A percentile compares a stretch with the other conserved stretches of the same genome.
Conservation (phyloP, 2,888 invertebrate genomes). For the Drosophila niveifrons region DNA sequence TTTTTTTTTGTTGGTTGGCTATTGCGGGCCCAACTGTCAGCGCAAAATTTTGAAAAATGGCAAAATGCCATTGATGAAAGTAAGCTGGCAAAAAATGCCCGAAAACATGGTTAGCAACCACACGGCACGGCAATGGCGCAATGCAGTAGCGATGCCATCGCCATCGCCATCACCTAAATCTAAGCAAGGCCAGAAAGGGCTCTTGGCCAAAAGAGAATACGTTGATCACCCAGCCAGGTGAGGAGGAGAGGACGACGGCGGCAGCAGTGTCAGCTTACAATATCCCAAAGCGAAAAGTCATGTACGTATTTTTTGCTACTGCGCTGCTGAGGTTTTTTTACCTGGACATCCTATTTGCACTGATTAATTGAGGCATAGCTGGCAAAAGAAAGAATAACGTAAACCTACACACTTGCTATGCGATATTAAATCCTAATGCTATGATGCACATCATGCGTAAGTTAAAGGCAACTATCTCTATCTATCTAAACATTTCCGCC, state of each 20-base stretch:
- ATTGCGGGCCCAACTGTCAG: slow-evolving; percentile 71
- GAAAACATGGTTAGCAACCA: slow-evolving; percentile 46
- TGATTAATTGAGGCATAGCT: slow-evolving; percentile 77
- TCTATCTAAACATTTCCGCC: slow-evolving; percentile 35
- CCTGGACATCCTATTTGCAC: slow-evolving; percentile 42
- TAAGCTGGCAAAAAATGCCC: slow-evolving; percentile 52
- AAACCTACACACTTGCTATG: background rate
- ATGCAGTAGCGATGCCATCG: slow-evolving; percentile 50
- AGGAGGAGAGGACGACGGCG: background rate
- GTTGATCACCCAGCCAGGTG: slow-evolving; percentile 22
- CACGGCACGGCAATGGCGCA: slow-evolving; percentile 44
- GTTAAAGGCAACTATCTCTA: slow-evolving; percentile 29
- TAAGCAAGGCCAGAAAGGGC: slow-evolving; percentile 53
- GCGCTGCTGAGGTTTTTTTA: slow-evolving; percentile 34
- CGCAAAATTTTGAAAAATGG: slow-evolving; percentile 82
- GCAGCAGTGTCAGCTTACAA: slow-evolving; percentile 74
- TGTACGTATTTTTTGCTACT: slow-evolving; percentile 63
- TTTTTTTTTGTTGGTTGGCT: slow-evolving; percentile 19
- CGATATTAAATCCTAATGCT: slow-evolving; percentile 60
- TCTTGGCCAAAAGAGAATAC: slow-evolving; percentile 26
- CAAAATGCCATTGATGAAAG: slow-evolving; percentile 82
- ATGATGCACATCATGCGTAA: slow-evolving; percentile 53
- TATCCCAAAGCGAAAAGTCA: slow-evolving; percentile 82
- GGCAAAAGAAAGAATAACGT: background rate
- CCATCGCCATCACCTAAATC: slow-evolving; percentile 48